phyloP scores from a whole-genome alignment of 2,797 vertebrate genomes.

The Clarias platycephalus region DNA sequence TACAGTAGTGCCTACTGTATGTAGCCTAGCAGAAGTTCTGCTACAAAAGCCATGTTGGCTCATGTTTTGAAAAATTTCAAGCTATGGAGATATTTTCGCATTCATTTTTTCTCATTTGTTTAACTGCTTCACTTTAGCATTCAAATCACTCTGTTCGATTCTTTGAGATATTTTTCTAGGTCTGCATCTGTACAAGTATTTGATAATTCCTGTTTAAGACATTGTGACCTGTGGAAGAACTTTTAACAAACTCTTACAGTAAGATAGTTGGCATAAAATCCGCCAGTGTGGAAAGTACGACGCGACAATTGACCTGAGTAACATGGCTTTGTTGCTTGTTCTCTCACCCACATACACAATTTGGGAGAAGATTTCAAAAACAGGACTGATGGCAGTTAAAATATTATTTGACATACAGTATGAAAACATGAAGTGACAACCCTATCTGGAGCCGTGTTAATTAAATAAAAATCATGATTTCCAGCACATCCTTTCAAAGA shows the following conservation, averaged over 20 bases:
- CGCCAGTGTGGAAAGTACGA: neutral
- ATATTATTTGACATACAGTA: neutral
- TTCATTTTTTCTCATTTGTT: neutral
- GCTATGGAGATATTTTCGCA: neutral
- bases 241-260: neutral
- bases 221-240: neutral
- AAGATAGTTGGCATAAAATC: neutral
- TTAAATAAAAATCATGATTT: conserved; percentile 20
- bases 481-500: conserved; percentile 13
- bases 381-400: neutral
- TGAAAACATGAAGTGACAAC: neutral
- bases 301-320: neutral
- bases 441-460: neutral
- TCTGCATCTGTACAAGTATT: neutral
- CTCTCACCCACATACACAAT: neutral
- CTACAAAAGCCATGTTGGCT: neutral
- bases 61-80: neutral
- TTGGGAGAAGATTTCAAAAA: conserved; percentile 7
- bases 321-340: conserved; percentile 4
- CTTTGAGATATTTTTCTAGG: neutral
- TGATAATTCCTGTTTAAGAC: neutral
- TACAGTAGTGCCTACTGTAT: neutral
- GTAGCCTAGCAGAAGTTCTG: neutral
- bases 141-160: neutral
- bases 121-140: neutral